Percentiles rank a stretch among this genome's conserved stretches.
Evolutionary conservation across 2,797 vertebrate genomes (phyloP).

Genomic region (Poecilia wingei): DNA sequence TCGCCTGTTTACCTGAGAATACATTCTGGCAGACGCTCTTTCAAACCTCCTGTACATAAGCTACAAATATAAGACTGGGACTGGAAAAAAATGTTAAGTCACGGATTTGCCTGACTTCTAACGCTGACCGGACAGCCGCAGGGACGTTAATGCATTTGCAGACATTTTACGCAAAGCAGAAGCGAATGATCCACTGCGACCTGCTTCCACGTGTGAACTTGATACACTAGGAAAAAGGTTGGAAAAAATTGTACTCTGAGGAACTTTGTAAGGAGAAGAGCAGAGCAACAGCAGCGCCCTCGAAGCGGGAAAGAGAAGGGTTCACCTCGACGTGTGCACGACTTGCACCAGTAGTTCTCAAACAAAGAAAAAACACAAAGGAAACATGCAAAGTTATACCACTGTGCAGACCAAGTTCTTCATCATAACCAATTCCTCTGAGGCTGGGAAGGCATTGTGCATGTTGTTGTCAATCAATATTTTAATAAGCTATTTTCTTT

Average conservation of each 20-base stretch:
- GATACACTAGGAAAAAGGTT: constrained; percentile 45
- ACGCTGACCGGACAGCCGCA: constrained; percentile 40
- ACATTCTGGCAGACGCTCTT: constrained; percentile 59
- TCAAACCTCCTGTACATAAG: constrained; percentile 75
- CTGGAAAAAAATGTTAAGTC: constrained; percentile 40
- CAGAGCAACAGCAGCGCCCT: constrained; percentile 35
- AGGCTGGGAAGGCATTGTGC: constrained; percentile 74
- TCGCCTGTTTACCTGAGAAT: constrained; percentile 58
- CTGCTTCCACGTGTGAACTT: constrained; percentile 56
- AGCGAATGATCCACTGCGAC: constrained; percentile 18
- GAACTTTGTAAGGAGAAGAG: constrained; percentile 38
- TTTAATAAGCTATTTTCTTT: constrained; percentile 79
- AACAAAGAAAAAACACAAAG: constrained; percentile 20
- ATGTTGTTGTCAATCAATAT: constrained; percentile 79
- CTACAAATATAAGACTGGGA: constrained; percentile 66
- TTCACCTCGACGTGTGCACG: constrained; percentile 22
- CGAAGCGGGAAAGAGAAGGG: constrained; percentile 27
- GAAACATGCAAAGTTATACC: constrained; percentile 34
- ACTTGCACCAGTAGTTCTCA: constrained; percentile 35
- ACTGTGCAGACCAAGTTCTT: constrained; percentile 42
- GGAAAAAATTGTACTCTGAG: constrained; percentile 43
- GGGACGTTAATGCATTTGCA: constrained; percentile 30
- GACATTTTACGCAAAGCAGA: constrained; percentile 38
- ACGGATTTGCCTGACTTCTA: constrained; percentile 51
- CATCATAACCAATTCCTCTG: constrained; percentile 42